A percentile compares a stretch with the other conserved stretches of the same genome.
Conservation (phyloP, 2,113 vertebrate genomes). For the Spermophilus dauricus region DNA sequence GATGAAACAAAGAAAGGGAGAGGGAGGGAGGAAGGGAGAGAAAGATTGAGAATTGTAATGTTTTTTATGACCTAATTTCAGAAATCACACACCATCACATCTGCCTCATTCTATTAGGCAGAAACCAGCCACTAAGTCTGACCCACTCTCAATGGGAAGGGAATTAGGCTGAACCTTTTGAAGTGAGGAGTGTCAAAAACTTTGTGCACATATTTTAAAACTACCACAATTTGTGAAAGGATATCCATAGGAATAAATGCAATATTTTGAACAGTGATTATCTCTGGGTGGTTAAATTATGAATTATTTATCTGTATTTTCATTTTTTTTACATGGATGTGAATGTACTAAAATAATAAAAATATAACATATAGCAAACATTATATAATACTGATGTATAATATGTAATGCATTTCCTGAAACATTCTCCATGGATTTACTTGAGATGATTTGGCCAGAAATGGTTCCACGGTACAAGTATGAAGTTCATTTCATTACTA, state of each 20-base stretch:
- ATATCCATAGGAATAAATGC: constrained; percentile 34
- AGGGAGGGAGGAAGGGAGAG: neutral
- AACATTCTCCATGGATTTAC: neutral
- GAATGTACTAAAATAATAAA: constrained; percentile 24
- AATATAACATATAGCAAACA: neutral
- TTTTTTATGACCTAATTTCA: constrained; percentile 59
- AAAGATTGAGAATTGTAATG: neutral
- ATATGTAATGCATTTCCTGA: constrained; percentile 24
- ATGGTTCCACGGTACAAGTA: neutral
- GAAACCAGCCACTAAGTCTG: neutral
- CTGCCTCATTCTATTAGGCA: constrained; percentile 39
- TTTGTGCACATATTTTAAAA: constrained; percentile 28
- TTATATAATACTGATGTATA: neutral
- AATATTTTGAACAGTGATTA: constrained; percentile 45
- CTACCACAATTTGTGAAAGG: neutral
- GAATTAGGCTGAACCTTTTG: neutral
- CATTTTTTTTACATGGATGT: neutral
- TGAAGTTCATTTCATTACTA: neutral
- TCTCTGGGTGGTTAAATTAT: neutral
- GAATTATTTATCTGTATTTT: constrained; percentile 34
- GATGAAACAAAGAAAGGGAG: neutral
- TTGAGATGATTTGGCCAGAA: constrained; percentile 44
- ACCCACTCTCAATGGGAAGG: neutral
- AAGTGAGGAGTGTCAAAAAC: constrained; percentile 4
- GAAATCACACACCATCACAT: constrained; percentile 21